Base-by-base conservation (phyloP, 2,797 vertebrate genomes). In the Xerus rutilus region DNA sequence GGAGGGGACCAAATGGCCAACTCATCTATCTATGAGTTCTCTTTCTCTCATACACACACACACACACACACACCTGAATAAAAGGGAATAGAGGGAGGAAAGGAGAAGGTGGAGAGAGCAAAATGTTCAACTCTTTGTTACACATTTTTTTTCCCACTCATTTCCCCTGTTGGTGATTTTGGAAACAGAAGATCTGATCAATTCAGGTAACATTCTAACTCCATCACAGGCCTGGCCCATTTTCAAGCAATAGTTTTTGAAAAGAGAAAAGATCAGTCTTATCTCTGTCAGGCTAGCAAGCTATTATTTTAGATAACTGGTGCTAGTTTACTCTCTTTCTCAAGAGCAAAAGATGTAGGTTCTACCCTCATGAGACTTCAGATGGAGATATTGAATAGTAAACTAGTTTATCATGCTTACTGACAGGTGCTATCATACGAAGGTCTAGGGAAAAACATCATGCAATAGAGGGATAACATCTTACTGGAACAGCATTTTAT, bases 291-390 rank as follows among this genome's bases (percentile, higher is more conserved):
- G 62, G 39, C 23, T n/a, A 21, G 28, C 28, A 45, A 84, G 65
- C 47, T 69, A 52, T 83, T 21, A 74, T 47, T 45, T 81, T 39
- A 65, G 52, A 23, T 65, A 30, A 64, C 13, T 47, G 21, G 20
- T 43, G n/a, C 18, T 14, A 30, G 21, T 62, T 35, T 62, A 28
- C 59, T 79, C 23, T 67, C 18, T 73, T 28, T 45, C 17, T 49
- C 49, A 35, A 47, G 54, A 25, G 81, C 49, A 81, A 73, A 5
- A 52, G 39, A n/a, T 28, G 30, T 0, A 1, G 28, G 39, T 67
- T 93, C 76, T 73, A 70, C 49, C 62, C 45, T 87, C 49, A 86
- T 13, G 23, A 69, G 84, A 70, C 32, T 82, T 86, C 76, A 49
- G 5, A 89, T n/a, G 64, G 0, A 89, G 62, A 83, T 2, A 35